phyloP scores from a whole-genome alignment of 2,113 vertebrate species.

The Geococcyx californianus region DNA sequence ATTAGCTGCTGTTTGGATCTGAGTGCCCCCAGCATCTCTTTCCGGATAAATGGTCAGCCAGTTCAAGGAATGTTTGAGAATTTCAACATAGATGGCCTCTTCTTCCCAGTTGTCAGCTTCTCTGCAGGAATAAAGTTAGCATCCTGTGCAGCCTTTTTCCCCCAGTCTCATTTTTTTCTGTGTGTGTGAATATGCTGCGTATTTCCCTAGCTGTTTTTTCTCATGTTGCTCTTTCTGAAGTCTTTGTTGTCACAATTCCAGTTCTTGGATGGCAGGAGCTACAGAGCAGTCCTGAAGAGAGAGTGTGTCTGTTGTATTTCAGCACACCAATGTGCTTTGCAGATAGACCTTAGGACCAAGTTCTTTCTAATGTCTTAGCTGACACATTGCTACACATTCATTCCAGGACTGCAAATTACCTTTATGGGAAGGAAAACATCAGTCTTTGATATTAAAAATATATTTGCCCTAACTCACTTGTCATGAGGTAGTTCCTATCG shows the following conservation, averaged over 20 bases:
- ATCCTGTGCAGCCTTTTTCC: not conserved
- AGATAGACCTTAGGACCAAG: not conserved
- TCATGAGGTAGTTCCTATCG: not conserved
- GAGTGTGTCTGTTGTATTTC: not conserved
- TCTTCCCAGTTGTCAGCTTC: constrained; percentile 95
- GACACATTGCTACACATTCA: not conserved
- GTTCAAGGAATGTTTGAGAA: constrained; percentile 99
- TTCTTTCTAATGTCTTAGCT: not conserved
- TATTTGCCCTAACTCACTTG: not conserved
- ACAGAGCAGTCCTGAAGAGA: not conserved
- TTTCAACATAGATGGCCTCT: constrained; percentile 94
- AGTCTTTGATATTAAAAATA: not conserved
- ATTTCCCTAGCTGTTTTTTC: not conserved
- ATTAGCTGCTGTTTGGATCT: constrained; percentile 97
- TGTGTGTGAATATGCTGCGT: not conserved
- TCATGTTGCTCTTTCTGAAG: not conserved
- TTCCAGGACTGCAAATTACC: not conserved
- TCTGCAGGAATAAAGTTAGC: constrained; percentile 95
- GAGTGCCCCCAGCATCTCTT: constrained; percentile 93
- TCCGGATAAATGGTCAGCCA: constrained; percentile 95
- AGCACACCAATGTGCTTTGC: not conserved
- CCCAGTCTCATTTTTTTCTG: not conserved
- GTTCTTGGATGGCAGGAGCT: not conserved
- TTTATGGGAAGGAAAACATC: not conserved
- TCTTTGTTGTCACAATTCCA: not conserved